These are phyloP conservation scores for Hirundo rustica DNA, from an alignment of 2,797 vertebrate genomes.

Conservation along the genomic window DNA sequence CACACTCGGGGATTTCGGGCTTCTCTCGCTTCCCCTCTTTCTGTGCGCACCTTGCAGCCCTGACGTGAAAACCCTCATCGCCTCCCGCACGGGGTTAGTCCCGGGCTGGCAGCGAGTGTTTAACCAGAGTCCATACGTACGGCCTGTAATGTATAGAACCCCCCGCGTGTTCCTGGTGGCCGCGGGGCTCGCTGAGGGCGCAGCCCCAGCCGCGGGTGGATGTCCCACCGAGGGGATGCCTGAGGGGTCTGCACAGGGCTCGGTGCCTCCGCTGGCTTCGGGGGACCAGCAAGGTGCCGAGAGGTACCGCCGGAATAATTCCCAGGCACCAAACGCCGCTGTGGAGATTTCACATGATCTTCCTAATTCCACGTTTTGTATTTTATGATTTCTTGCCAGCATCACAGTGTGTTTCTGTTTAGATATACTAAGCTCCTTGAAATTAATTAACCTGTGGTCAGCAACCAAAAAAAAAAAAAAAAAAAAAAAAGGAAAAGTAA, in stretches of 20 bases:
- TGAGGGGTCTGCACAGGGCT: background rate
- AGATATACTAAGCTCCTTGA: conserved; percentile 73
- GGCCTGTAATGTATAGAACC: background rate
- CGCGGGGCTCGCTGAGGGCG: background rate
- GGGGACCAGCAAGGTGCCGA: background rate
- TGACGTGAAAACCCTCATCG: background rate
- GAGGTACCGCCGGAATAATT: background rate
- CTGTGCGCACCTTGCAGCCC: background rate
- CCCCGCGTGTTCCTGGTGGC: accelerated
- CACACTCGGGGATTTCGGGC: background rate
- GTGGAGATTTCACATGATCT: conserved; percentile 60
- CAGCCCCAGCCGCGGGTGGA: background rate
- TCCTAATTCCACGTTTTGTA: conserved; percentile 33
- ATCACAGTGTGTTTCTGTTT: conserved; percentile 73
- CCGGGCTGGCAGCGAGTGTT: background rate
- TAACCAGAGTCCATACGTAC: accelerated
- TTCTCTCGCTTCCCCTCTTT: background rate
- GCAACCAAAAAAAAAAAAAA: background rate
- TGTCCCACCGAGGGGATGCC: background rate
- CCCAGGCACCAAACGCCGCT: conserved; percentile 2
- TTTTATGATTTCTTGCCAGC: conserved; percentile 65
- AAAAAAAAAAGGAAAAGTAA: background rate
- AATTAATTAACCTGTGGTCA: conserved; percentile 76
- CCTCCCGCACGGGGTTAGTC: background rate
- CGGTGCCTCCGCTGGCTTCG: background rate